These are phyloP conservation scores for Phasianus colchicus DNA, from an alignment of 2,113 vertebrate genomes.

Conservation along the genomic window DNA sequence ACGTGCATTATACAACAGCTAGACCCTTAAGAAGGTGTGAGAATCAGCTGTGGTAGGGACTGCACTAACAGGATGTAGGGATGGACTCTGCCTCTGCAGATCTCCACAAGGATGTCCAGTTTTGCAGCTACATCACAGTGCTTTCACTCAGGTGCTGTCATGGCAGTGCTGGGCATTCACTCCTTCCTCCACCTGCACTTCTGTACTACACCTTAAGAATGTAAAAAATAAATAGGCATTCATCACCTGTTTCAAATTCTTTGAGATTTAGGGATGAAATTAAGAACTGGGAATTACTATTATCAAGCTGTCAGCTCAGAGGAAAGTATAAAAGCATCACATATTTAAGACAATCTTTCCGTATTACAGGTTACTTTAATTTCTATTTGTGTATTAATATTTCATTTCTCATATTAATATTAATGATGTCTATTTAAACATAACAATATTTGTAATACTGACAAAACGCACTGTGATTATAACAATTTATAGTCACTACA, in stretches of 20 bases:
- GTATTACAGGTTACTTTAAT: background rate
- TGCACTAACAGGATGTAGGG: background rate
- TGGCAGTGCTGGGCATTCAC: background rate
- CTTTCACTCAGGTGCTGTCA: background rate
- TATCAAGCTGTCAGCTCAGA: slow-evolving; percentile 9
- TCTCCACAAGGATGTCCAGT: background rate
- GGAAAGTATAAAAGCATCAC: background rate
- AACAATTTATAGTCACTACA: background rate
- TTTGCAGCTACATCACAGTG: background rate
- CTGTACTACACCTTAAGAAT: background rate
- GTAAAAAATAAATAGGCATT: background rate
- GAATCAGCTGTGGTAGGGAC: background rate
- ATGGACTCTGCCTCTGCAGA: background rate
- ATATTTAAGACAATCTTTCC: background rate
- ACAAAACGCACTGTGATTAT: background rate
- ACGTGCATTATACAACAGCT: background rate
- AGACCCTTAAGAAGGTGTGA: background rate
- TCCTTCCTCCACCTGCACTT: background rate
- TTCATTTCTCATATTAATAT: slow-evolving; percentile 39
- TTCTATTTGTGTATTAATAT: slow-evolving; percentile 59
- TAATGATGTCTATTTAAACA: slow-evolving; percentile 40
- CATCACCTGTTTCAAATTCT: background rate
- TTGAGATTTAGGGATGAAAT: slow-evolving; percentile 28
- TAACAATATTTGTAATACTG: slow-evolving; percentile 14
- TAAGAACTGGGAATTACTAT: slow-evolving; percentile 5